These are phyloP conservation scores for Brenthis daphne DNA, from an alignment of 2,888 invertebrate species.

Conservation along the genomic window DNA sequence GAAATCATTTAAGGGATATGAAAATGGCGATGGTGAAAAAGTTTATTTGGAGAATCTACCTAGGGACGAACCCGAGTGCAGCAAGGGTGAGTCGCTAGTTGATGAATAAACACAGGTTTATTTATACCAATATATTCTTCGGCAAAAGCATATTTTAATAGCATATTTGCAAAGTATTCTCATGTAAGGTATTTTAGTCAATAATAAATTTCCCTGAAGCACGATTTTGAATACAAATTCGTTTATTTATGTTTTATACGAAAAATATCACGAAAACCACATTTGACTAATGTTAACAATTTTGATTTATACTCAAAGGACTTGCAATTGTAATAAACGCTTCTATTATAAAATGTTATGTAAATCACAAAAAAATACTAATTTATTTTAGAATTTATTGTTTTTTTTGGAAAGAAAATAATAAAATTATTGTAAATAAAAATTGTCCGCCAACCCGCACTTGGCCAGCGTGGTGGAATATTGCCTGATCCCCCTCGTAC, in stretches of 20 bases:
- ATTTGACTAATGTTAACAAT: background rate
- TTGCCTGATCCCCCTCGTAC: no score
- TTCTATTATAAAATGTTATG: background rate
- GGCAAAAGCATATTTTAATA: background rate
- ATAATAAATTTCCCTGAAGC: slow-evolving; percentile 10
- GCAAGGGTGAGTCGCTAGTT: no score
- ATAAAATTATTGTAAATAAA: no score
- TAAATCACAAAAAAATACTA: background rate
- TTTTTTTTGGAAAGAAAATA: background rate
- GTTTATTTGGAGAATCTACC: no score
- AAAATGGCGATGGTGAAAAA: no score
- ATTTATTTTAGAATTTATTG: no score
- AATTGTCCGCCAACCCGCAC: no score
- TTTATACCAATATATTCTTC: background rate
- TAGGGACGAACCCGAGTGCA: no score
- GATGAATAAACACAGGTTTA: no score
- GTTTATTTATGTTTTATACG: slow-evolving; percentile 10
- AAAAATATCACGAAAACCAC: slow-evolving; percentile 11
- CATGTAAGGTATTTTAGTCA: slow-evolving; percentile 3
- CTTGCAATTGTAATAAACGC: background rate
- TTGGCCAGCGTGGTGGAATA: no score
- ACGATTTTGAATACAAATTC: slow-evolving; percentile 5
- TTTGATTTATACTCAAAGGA: background rate
- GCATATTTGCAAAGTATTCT: background rate
- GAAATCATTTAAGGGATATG: no score